Base-by-base conservation (phyloP, 2,888 invertebrate species). In the Conistra vaccinii region DNA sequence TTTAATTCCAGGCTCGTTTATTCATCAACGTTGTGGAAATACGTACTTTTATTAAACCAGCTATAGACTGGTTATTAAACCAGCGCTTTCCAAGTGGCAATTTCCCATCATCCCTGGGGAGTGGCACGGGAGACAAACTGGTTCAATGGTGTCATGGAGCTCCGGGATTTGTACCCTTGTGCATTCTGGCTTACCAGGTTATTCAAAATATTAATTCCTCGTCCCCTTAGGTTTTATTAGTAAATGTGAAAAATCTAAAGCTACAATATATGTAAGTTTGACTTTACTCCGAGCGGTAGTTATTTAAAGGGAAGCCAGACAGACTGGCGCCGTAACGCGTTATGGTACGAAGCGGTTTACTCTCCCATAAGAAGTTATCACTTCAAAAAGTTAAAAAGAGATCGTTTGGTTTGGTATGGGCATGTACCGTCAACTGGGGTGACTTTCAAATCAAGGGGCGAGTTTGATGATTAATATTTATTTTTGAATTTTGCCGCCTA, bases 81-180 rank as follows among this genome's bases (percentile, higher is more conserved):
- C 93, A 97, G 85, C 96, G 97, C 82, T 97, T 97, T 89, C 90
- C 96, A 17, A 97, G 97, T 86, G 97, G 97, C 3, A 98, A 98
- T 94, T 98, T 98, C 91, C 98, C 98, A 1, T 98, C 98, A 0
- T 98, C 98, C 0, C 86, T 98, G 45, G 97, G 97, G 42, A 98
- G 97, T 81, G 94, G 94, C 62, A 94, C 97, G 48, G 95, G 97
- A 48, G 99, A 99, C 92, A 97, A 97, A 92, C 97, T 99, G 81
- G 97, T 99, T 32, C 99, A 99, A 89, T 99, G 99, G 99, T 99
- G 99, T 94, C 99, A 99, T 92, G 99, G 99, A n/a, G 98, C 99
- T 35, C 98, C 99, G 29, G 99, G 99, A 57, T 98, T 98, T 95
- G 97, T 98, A 23, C 97, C 98, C 86, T 94, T 98, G 86, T 98